phyloP scores from a whole-genome alignment of 2,113 vertebrate species.

The Himantopus leucocephalus region DNA sequence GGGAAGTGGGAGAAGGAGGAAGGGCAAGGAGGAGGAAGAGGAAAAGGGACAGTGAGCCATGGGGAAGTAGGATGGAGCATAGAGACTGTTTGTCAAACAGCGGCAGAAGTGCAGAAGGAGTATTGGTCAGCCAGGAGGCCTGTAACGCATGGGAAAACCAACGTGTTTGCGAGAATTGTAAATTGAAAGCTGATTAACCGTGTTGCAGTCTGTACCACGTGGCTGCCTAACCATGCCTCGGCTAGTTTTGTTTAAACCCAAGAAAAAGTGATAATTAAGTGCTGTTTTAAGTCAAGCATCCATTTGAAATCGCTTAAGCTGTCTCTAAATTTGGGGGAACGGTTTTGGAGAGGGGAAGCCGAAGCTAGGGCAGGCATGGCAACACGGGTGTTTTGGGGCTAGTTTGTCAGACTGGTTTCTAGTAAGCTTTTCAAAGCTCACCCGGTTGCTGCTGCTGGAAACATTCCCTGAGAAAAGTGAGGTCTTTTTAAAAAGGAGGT shows the following conservation, averaged over 20 bases:
- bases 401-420: not conserved
- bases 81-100: not conserved
- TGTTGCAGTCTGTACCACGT: not conserved
- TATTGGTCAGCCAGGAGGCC: not conserved
- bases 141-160: not conserved
- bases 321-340: not conserved
- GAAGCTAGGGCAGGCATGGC: not conserved
- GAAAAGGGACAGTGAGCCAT: not conserved
- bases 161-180: not conserved
- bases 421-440: not conserved
- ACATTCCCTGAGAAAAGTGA: not conserved
- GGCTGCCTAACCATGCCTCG: not conserved
- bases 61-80: not conserved
- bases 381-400: not conserved
- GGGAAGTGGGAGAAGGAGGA: not conserved
- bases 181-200: not conserved
- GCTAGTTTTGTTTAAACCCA: not conserved
- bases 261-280: not conserved
- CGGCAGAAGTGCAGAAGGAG: fast-evolving
- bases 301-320: not conserved
- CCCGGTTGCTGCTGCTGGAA: not conserved
- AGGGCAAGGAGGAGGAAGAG: not conserved
- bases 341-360: not conserved
- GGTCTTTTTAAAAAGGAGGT: slow-evolving; percentile 17
- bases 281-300: not conserved